Base-by-base conservation (phyloP, 2,888 invertebrate species). In the Lasioglossum figueresi region DNA sequence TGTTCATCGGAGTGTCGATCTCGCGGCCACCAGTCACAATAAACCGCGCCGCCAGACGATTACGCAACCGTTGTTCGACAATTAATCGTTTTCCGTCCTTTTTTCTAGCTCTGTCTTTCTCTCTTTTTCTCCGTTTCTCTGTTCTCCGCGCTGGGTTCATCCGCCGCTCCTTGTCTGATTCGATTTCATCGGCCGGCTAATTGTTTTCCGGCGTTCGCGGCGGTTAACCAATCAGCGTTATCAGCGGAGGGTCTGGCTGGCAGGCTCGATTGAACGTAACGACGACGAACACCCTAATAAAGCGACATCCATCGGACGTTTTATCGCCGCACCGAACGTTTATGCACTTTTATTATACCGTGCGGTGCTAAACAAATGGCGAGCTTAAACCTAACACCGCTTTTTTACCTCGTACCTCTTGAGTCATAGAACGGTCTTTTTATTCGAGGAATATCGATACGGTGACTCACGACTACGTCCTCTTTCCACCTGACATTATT, bases 161-260 rank as follows among this genome's bases (percentile, higher is more conserved):
- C n/a, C 66, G 45, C 75, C 75, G 72, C 81, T 75, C 71, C 34
- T 40, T 52, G 34, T 10, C 43, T 52, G 83, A 83, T 84, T 80
- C 80, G 70, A 83, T 85, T 79, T 70, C 78, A 66, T 82, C 78
- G 77, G 31, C 14, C 75, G 52, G 75, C 45, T 80, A 82, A 88
- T 88, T 86, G 86, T 82, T 88, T 80, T 76, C 82, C 80, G 68
- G 77, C 74, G 75, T 75, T 77, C 74, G 72, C 71, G 16, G 66
- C 79, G 31, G 63, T 85, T 83, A 79, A 78, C 84, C 80, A 37
- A 84, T 85, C 78, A 34, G 76, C 63, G 80, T 84, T 81, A 81
- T 81, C 77, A 59, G 34, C 37, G 27, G 56, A 27, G 68, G 68
- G 75, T 52, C 48, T 59, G 68, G n/a, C n/a, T 56, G 71, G 59